Base-by-base conservation (phyloP, 2,113 vertebrate genomes). In the Cynocephalus volans region DNA sequence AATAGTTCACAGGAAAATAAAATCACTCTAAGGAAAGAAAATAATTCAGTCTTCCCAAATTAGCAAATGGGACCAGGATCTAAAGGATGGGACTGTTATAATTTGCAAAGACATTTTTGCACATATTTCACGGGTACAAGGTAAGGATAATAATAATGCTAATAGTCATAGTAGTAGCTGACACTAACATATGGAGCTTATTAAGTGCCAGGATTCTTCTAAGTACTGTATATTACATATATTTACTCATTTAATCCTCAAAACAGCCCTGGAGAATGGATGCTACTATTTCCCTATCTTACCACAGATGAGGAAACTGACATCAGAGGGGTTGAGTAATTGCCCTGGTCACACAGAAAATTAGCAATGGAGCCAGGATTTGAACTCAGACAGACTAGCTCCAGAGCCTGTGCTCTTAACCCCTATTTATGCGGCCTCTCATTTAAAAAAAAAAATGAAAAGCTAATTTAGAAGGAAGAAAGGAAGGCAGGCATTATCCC, bases 1-100 rank as follows among this genome's bases (percentile, higher is more conserved):
- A 90, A 64, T 69, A 85, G 50, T 88, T 84, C 48, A 72, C 67
- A 73, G 36, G 60, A 95, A 97, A 97, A 79, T 90, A 83, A 97
- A 96, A 36, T 88, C 64, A 93, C 67, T 83, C 4, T 73, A 86
- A 75, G 31, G 33, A 81, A 95, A 92, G 88, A 83, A 93, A 95
- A 95, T 56, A 65, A 96, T 50, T 84, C 58, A 33, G 4, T 92
- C 36, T 96, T 90, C n/a, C 45, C 56, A 96, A 76, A 90, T 95
- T 92, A 76, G 54, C 73, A 88, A 85, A 79, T 77, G 70, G 41
- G n/a, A 58, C 31, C 77, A 69, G 56, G 11, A 58, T 86, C 12
- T 33, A 94, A 95, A 93, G 67, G n/a, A 75, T 80, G 88, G 21
- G 72, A 72, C 90, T 69, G 28, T 93, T 87, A 70, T 4, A 18